Conservation (phyloP, 2,797 vertebrate genomes). For the Clarias pachynema region DNA sequence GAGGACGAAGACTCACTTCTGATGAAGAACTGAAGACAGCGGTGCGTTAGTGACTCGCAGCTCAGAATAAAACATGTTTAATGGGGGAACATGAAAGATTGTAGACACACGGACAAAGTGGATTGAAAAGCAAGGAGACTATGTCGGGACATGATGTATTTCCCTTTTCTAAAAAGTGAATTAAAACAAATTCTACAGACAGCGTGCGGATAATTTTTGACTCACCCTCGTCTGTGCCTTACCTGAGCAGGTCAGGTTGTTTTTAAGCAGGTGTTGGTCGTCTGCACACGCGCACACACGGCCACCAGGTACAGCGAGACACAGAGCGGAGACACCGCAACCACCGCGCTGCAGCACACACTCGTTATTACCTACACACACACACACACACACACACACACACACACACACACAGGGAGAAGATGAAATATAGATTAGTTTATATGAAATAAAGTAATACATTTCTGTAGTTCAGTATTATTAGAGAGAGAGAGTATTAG, state of each 20-base stretch:
- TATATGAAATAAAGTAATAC: background rate
- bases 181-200: too few species aligned
- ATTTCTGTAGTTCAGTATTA: background rate
- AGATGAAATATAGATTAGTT: constrained; percentile 8
- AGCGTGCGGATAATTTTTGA: too few species aligned
- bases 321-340: constrained; percentile 74
- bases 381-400: constrained; percentile 67
- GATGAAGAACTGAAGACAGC: too few species aligned
- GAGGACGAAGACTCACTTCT: too few species aligned
- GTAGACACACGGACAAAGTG: too few species aligned
- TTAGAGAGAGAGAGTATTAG: background rate
- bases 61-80: too few species aligned
- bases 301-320: constrained; percentile 80
- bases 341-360: constrained; percentile 82
- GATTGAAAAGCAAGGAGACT: too few species aligned
- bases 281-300: constrained; percentile 85
- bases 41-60: too few species aligned
- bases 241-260: constrained; percentile 81
- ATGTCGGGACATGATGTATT: too few species aligned
- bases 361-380: constrained; percentile 76
- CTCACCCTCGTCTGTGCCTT: constrained; percentile 55
- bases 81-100: too few species aligned
- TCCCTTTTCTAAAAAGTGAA: too few species aligned
- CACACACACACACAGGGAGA: constrained; percentile 5
- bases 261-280: constrained; percentile 81